phyloP scores from a whole-genome alignment of 2,888 invertebrate genomes.

The Stenodema calcarata region DNA sequence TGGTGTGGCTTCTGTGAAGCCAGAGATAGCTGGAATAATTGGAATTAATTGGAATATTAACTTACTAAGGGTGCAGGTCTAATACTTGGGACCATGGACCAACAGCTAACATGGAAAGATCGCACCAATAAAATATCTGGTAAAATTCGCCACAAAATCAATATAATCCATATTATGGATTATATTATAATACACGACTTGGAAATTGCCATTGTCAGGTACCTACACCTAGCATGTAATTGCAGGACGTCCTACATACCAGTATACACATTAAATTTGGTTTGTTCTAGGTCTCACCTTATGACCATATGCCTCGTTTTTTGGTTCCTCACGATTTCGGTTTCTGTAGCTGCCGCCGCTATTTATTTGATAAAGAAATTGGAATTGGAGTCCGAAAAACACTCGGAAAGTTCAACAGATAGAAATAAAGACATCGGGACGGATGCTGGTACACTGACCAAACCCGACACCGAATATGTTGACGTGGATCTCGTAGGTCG shows the following conservation, averaged over 20 bases:
- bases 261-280: neutral
- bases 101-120: too few relatives aligned
- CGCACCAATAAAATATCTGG: too few relatives aligned
- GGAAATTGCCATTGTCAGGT: too few relatives aligned
- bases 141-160: too few relatives aligned
- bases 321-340: constrained; percentile 32
- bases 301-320: constrained; percentile 28
- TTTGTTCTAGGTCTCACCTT: neutral
- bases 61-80: too few relatives aligned
- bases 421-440: neutral
- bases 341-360: neutral
- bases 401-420: neutral
- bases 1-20: neutral
- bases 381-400: neutral
- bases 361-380: constrained; percentile 20
- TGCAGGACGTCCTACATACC: too few relatives aligned
- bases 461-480: neutral
- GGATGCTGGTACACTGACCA: neutral
- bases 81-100: too few relatives aligned
- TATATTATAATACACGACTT: too few relatives aligned
- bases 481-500: neutral
- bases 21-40: neutral
- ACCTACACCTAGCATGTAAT: too few relatives aligned
- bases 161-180: too few relatives aligned
- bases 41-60: too few relatives aligned